Evolutionary conservation across 1,140 invertebrate species (phyloP).

Genomic region (Drosophila pseudoobscura): DNA sequence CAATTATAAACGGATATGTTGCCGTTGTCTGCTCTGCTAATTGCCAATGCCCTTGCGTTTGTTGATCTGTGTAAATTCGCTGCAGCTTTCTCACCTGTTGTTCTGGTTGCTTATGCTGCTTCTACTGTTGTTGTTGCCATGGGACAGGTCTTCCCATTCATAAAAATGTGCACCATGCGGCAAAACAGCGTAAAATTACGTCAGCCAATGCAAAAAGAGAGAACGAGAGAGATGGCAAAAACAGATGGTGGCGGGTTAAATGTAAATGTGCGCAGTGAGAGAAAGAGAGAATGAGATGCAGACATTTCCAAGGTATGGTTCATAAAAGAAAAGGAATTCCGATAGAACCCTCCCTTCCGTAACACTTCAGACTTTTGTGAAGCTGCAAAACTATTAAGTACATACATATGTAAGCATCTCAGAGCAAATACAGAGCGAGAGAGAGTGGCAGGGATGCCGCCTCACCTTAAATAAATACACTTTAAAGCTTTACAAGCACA

Average conservation of each 20-base stretch:
- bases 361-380: no score
- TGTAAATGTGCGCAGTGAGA: neutral
- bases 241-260: neutral
- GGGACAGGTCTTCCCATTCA: conserved; percentile 65
- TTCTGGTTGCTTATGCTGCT: neutral
- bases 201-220: conserved; percentile 53
- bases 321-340: no score
- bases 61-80: conserved; percentile 3
- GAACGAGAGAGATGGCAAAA: conserved; percentile 30
- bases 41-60: conserved; percentile 6
- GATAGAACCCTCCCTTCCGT: no score
- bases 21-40: neutral
- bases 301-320: no score
- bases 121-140: conserved; percentile 3
- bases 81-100: conserved; percentile 41
- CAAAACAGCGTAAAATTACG: conserved; percentile 61
- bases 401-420: no score
- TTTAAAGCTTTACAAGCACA: no score
- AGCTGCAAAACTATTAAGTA: no score
- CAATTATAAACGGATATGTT: conserved; percentile 30
- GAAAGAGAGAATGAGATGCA: conserved; percentile 4
- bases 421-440: no score
- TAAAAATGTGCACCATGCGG: conserved; percentile 69
- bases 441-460: no score
- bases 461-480: no score